Percentiles rank a stretch among this genome's conserved stretches.
Conservation (phyloP, 2,888 invertebrate species). For the Leptinotarsa tumamoca region DNA sequence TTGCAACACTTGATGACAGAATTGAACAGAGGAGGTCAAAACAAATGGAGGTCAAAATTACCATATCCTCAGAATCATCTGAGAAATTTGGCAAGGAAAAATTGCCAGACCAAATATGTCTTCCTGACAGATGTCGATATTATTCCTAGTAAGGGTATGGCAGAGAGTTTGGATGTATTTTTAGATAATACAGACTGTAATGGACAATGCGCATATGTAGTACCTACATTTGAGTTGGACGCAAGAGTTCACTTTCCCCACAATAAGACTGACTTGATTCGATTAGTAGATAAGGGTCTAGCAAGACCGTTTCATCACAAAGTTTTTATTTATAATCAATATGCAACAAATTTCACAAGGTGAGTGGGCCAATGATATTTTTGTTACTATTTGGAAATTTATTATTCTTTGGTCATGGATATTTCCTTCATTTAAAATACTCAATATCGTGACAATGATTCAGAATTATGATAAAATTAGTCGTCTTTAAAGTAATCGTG, state of each 20-base stretch:
- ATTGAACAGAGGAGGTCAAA: conserved; percentile 43
- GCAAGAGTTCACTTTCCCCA: conserved; percentile 81
- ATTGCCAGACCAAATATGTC: conserved; percentile 83
- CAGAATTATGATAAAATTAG: no score
- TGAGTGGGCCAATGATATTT: conserved; percentile 60
- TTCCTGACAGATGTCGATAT: conserved; percentile 91
- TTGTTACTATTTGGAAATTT: no score
- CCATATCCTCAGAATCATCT: conserved; percentile 92
- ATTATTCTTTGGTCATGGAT: no score
- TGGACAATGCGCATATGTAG: conserved; percentile 83
- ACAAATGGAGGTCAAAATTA: conserved; percentile 77
- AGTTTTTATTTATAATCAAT: conserved; percentile 93
- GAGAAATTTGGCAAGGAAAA: conserved; percentile 87
- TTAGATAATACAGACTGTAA: conserved; percentile 70
- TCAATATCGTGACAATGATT: no score
- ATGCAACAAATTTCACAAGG: conserved; percentile 90
- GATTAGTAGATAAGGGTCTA: conserved; percentile 81
- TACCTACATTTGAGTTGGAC: conserved; percentile 91
- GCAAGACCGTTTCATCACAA: conserved; percentile 92
- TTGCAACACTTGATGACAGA: conserved; percentile 69
- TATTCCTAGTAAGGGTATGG: conserved; percentile 82
- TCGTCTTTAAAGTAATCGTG: no score
- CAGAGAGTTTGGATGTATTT: conserved; percentile 78
- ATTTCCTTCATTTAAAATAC: no score
- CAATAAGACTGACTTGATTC: conserved; percentile 83